phyloP scores from a whole-genome alignment of 2,797 vertebrate genomes.

The Melanogrammus aeglefinus region DNA sequence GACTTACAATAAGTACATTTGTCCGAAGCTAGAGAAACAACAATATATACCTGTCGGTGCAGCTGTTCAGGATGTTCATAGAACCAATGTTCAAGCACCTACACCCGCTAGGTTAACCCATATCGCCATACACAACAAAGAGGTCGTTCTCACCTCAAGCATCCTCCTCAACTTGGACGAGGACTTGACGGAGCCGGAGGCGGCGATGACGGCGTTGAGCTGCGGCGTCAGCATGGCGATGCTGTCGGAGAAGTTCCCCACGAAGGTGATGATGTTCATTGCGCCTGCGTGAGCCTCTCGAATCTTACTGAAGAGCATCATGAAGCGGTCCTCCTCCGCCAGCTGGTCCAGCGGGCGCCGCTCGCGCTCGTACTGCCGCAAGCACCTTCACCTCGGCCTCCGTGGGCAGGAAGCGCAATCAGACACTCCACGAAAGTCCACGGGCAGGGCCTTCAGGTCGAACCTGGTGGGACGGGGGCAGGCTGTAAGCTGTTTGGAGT shows the following conservation, averaged over 20 bases:
- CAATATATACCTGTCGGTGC: too few species aligned
- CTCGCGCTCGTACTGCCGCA: conserved; percentile 92
- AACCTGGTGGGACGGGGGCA: conserved; percentile 44
- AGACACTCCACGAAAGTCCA: conserved; percentile 93
- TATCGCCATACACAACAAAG: background rate
- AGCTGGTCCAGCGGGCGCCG: conserved; percentile 89
- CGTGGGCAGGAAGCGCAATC: conserved; percentile 91
- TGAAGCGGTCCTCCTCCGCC: conserved; percentile 92
- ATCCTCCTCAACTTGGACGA: conserved; percentile 91
- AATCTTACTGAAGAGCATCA: conserved; percentile 96
- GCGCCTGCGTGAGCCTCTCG: conserved; percentile 90
- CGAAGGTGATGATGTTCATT: conserved; percentile 97
- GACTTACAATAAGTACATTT: too few species aligned
- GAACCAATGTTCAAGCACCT: too few species aligned
- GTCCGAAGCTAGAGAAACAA: too few species aligned
- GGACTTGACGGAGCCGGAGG: conserved; percentile 91
- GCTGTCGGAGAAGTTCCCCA: conserved; percentile 92
- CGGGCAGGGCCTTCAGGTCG: conserved; percentile 87
- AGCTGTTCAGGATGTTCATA: too few species aligned
- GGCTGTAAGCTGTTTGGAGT: background rate
- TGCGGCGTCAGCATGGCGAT: conserved; percentile 92
- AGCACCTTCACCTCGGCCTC: conserved; percentile 86
- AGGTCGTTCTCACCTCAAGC: conserved; percentile 81
- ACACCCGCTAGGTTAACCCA: too few species aligned
- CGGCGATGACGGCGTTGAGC: conserved; percentile 91